Evolutionary conservation across 2,888 invertebrate genomes (phyloP), one percentile per base, ranked within the genome.

Genomic region (Apodemia mormo): DNA sequence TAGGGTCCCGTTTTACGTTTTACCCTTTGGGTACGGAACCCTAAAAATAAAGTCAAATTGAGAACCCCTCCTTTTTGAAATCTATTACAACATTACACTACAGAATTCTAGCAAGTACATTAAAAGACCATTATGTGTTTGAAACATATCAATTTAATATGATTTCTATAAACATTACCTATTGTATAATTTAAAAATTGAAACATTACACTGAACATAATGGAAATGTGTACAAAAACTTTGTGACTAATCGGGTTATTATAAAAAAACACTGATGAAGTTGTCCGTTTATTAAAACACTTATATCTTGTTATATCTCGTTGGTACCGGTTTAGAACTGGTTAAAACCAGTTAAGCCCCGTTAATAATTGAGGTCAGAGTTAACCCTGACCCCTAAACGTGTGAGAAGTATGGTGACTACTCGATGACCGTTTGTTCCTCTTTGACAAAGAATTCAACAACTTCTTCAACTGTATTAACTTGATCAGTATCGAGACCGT

Each of bases 361-460:
- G 69, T 64, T 69, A 68, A 49, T 67, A 70, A 37, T 70, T 65
- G 86, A 87, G 88, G 86, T 72, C 88, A 85, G 82, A 74, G 75
- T 70, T 66, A 10, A 40, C 74, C 71, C 76, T 85, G 85, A 88
- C 85, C 91, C 88, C 84, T 85, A 69, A 78, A 85, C 84, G 83
- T 81, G 76, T 70, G 67, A 72, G 69, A 66, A 73, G 74, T 81
- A 90, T 91, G 85, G 82, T 81, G 90, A 92, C 89, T 96, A 97
- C 94, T 97, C 97, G 85, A 97, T 94, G 79, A 95, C 89, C 30
- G 96, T 96, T 82, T 95, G 95, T 95, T 99, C 98, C 94, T 99
- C 98, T 95, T 98, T 98, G 87, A 99, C 96, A 94, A 99, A 97
- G 96, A 99, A 98, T 96, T 99, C 99, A 83, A 99, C 96, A 84